Percentiles rank a stretch among this genome's conserved stretches.
Conservation (phyloP, 92 coral and sea anemone species). For the Hydrozoanthus gracilis region DNA sequence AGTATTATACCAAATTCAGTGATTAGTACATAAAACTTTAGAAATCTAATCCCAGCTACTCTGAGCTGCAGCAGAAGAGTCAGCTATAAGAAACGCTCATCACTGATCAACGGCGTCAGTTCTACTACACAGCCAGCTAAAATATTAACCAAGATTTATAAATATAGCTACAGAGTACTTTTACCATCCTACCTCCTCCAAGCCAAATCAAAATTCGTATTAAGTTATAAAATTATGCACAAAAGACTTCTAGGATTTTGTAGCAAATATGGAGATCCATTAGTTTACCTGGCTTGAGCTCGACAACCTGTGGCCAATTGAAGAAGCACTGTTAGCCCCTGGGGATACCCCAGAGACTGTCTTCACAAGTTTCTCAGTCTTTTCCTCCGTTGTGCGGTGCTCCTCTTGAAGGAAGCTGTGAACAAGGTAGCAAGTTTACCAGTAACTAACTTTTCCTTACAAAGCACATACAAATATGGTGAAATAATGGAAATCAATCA, state of each 20-base stretch:
- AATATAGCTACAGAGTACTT: no score
- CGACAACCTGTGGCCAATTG: constrained; percentile 38
- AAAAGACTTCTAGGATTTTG: background rate
- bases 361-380: constrained; percentile 74
- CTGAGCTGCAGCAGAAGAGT: no score
- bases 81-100: no score
- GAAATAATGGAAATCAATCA: no score
- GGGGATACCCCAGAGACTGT: constrained; percentile 59
- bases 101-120: no score
- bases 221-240: background rate
- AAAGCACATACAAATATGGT: background rate
- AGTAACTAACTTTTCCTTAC: background rate
- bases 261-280: background rate
- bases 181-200: no score
- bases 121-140: no score
- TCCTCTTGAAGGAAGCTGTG: constrained; percentile 83
- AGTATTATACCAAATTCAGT: no score
- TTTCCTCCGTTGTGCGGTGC: constrained; percentile 79
- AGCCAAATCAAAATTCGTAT: no score
- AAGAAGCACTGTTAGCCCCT: constrained; percentile 16
- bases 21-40: no score
- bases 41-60: no score
- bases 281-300: constrained; percentile 37
- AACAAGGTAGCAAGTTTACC: background rate
- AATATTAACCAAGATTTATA: no score